phyloP scores from a whole-genome alignment of 2,797 vertebrate genomes.

The Spondyliosoma cantharus region DNA sequence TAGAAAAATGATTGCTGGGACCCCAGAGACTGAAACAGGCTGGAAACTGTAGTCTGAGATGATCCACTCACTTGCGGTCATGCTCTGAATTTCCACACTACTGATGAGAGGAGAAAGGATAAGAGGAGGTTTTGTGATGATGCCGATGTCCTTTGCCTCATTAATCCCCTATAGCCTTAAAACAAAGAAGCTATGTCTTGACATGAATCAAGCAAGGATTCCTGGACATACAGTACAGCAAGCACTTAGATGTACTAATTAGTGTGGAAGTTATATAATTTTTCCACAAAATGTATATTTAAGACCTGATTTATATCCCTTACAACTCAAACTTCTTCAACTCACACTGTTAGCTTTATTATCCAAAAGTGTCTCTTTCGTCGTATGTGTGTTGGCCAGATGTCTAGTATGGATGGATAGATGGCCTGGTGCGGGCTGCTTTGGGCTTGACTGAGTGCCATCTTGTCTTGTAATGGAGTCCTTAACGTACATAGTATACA shows the following conservation, averaged over 20 bases:
- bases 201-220: conserved; percentile 25
- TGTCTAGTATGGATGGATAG: conserved; percentile 10
- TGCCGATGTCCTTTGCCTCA: conserved; percentile 33
- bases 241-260: conserved; percentile 17
- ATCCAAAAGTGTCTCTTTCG: background rate
- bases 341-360: conserved; percentile 11
- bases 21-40: conserved; percentile 50
- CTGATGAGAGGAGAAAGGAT: conserved; percentile 38
- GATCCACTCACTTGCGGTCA: conserved; percentile 40
- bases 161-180: conserved; percentile 40
- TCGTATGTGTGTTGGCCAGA: conserved; percentile 19
- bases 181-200: conserved; percentile 46
- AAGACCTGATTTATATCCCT: conserved; percentile 2
- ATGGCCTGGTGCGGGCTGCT: conserved; percentile 48
- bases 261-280: conserved; percentile 33
- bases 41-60: conserved; percentile 60
- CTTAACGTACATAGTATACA: background rate
- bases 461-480: background rate
- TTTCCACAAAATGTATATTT: conserved; percentile 21
- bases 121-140: conserved; percentile 40
- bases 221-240: conserved; percentile 13
- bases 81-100: conserved; percentile 52
- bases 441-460: conserved; percentile 31
- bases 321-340: conserved; percentile 6
- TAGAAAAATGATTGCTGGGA: conserved; percentile 47